Base-by-base conservation (phyloP, 2,888 invertebrate genomes). In the Hedya salicella region DNA sequence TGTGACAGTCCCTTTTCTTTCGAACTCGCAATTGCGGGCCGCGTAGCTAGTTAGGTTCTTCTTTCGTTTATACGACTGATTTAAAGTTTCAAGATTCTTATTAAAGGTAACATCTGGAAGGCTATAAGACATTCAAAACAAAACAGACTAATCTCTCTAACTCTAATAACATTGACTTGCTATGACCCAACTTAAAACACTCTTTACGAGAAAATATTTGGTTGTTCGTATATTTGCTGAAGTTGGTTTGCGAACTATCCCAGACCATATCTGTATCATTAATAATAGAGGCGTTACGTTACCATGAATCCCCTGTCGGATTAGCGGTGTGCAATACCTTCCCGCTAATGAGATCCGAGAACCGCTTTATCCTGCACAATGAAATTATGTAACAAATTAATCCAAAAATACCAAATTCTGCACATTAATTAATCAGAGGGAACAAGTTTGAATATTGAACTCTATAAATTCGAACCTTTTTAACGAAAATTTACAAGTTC, bases 1-100 rank as follows among this genome's bases (percentile, higher is more conserved):
- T 79, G 80, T 78, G 82, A 83, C 81, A 84, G 84, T 86, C 87
- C 88, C 83, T 85, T 88, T 85, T 83, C 85, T 89, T 84, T 87
- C 85, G 85, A 88, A 87, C 82, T 88, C 86, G 86, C 86, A 85
- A 88, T 87, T 86, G 86, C 82, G 84, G 84, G 77, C 71, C 78
- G 78, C 76, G 80, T 80, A 81, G 84, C 83, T 83, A 82, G 77
- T 79, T 78, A 79, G 73, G 74, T 76, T 80, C 81, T 76, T 74
- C 74, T 75, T 74, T 73, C 70, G 67, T 70, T 73, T 52, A 61
- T 52, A 68, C 60, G 59, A 61, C 69, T 64, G 57, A 30, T 68
- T 69, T 60, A 64, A 71, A 75, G 68, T 75, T 76, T 73, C 13
- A n/a, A 17, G 19, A 3, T 42, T 56, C 8, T 19, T 56, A 13